Conservation (phyloP, 2,797 vertebrate genomes). For the Spatula versicolor region DNA sequence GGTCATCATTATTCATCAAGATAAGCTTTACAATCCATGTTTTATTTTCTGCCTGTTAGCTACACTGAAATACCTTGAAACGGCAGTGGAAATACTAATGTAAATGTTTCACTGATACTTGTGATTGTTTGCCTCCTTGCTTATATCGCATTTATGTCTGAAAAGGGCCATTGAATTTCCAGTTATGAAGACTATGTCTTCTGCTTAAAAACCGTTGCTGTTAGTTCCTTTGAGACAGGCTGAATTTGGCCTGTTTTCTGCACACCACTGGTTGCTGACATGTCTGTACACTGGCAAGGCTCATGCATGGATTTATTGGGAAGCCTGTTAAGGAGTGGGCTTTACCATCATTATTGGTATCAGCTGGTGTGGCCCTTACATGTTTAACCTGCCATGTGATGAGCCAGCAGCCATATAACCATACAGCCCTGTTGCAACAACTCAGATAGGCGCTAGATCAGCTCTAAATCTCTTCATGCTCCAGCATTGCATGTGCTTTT, state of each 20-base stretch:
- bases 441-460: neutral
- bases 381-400: neutral
- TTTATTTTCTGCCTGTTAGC: neutral
- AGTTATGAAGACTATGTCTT: neutral
- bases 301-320: neutral
- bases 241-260: neutral
- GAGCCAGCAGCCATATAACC: neutral
- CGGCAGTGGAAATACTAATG: neutral
- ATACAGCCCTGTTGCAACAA: too few species aligned
- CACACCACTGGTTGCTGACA: neutral
- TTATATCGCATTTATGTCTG: neutral
- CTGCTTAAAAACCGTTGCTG: neutral
- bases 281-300: neutral
- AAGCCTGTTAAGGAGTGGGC: neutral
- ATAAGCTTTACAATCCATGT: neutral
- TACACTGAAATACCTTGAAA: neutral
- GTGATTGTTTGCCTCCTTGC: neutral
- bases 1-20: neutral
- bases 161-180: neutral
- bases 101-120: neutral
- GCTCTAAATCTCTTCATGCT: neutral
- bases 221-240: neutral
- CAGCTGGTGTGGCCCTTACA: neutral
- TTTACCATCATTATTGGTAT: neutral
- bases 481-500: neutral